phyloP scores from a whole-genome alignment of 2,888 invertebrate species.

The Acronicta psi region DNA sequence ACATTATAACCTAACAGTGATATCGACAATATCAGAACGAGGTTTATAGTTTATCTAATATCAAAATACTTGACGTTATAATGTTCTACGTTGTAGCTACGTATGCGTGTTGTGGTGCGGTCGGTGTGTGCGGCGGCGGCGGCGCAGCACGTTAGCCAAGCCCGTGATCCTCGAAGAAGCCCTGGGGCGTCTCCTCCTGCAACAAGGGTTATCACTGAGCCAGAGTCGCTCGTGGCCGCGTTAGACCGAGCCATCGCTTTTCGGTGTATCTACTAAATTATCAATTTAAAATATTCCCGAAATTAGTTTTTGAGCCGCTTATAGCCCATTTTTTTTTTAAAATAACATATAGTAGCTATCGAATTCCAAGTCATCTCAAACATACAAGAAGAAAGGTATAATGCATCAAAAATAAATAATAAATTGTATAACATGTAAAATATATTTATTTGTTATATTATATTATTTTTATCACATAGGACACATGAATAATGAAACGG shows the following conservation, averaged over 20 bases:
- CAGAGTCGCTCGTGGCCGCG: slow-evolving; percentile 85
- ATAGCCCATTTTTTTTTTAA: too few relatives aligned
- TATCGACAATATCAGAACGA: slow-evolving; percentile 43
- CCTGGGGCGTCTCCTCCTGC: slow-evolving; percentile 99
- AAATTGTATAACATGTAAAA: slow-evolving; percentile 53
- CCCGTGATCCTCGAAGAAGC: slow-evolving; percentile 99
- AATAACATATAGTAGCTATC: too few relatives aligned
- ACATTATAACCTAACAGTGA: slow-evolving; percentile 11
- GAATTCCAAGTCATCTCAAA: background rate
- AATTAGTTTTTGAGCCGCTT: background rate
- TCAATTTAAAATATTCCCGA: slow-evolving; percentile 1
- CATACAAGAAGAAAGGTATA: background rate
- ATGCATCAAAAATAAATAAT: slow-evolving; percentile 32
- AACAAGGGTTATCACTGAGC: slow-evolving; percentile 91
- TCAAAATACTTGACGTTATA: slow-evolving; percentile 46
- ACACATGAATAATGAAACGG: slow-evolving; percentile 38
- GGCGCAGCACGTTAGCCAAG: slow-evolving; percentile 91
- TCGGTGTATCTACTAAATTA: slow-evolving; percentile 65
- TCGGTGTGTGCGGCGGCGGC: slow-evolving; percentile 22
- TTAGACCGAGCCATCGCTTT: slow-evolving; percentile 84
- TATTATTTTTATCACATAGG: slow-evolving; percentile 56
- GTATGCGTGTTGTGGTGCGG: slow-evolving; percentile 42
- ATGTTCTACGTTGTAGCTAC: slow-evolving; percentile 43
- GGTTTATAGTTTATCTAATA: slow-evolving; percentile 45
- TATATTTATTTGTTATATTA: slow-evolving; percentile 56